Evolutionary conservation across 2,113 vertebrate genomes (phyloP).

Genomic region (Gallinago undulata): DNA sequence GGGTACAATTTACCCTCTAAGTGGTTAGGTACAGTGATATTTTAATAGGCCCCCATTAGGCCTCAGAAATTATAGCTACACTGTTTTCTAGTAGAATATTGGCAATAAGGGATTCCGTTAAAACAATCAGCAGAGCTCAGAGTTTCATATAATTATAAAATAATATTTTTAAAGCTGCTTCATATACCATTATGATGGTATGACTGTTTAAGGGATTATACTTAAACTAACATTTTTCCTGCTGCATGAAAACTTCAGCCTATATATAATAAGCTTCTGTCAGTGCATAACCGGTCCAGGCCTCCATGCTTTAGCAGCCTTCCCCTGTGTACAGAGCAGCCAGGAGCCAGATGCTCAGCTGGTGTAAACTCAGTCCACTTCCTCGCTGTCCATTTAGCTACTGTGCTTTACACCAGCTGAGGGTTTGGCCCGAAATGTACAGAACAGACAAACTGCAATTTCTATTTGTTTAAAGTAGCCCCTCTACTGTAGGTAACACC

Average conservation of each 20-base stretch:
- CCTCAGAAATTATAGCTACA: slow-evolving; percentile 35
- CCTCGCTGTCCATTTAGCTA: neutral
- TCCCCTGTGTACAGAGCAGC: neutral
- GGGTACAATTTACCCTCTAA: slow-evolving; percentile 46
- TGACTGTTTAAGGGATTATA: slow-evolving; percentile 59
- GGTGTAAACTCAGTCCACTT: neutral
- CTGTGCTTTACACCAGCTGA: slow-evolving; percentile 10
- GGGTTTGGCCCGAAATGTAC: slow-evolving; percentile 26
- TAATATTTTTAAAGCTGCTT: slow-evolving; percentile 61
- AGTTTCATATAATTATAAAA: slow-evolving; percentile 48
- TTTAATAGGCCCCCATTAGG: neutral
- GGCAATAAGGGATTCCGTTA: slow-evolving; percentile 41
- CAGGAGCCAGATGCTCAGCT: neutral
- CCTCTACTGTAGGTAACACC: slow-evolving; percentile 68
- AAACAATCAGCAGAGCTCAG: slow-evolving; percentile 37
- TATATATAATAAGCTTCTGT: slow-evolving; percentile 11
- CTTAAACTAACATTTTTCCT: slow-evolving; percentile 62
- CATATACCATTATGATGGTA: slow-evolving; percentile 51
- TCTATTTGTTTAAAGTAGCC: slow-evolving; percentile 20
- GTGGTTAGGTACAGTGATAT: slow-evolving; percentile 2
- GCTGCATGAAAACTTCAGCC: slow-evolving; percentile 19
- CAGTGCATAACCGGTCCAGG: neutral
- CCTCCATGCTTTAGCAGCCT: neutral
- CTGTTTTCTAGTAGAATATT: slow-evolving; percentile 43
- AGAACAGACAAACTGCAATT: slow-evolving; percentile 22